Percentiles rank a stretch among this genome's conserved stretches.
Evolutionary conservation across 2,797 vertebrate species (phyloP).

Genomic region (Tadarida brasiliensis): DNA sequence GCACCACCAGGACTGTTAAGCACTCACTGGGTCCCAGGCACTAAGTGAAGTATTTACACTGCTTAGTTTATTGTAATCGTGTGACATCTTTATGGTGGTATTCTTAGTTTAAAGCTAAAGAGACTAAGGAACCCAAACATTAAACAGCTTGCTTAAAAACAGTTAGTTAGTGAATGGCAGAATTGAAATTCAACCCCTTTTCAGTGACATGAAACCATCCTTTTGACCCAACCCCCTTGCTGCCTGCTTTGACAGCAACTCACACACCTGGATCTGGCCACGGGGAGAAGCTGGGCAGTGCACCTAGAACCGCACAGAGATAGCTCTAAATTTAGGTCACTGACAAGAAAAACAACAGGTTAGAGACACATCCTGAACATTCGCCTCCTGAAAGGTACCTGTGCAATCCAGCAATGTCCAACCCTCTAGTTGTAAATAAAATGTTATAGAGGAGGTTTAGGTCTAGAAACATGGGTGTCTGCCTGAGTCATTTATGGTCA

Average conservation of each 20-base stretch:
- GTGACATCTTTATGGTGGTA: not conserved
- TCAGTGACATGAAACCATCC: not conserved
- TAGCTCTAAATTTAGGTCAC: not conserved
- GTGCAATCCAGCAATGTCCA: not conserved
- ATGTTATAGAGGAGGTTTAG: not conserved
- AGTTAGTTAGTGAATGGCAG: not conserved
- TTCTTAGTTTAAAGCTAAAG: not conserved
- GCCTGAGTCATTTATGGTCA: not conserved
- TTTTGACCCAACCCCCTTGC: not conserved
- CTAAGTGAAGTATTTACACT: not conserved
- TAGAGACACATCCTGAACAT: not conserved
- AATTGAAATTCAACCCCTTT: not conserved
- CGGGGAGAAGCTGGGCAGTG: not conserved
- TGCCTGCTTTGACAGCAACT: not conserved
- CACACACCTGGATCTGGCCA: no score
- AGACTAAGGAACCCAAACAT: not conserved
- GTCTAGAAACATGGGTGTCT: not conserved
- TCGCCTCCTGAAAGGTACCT: not conserved
- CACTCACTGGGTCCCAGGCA: not conserved
- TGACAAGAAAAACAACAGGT: not conserved
- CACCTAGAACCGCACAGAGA: not conserved
- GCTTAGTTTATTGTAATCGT: not conserved
- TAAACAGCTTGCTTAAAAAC: constrained; percentile 29
- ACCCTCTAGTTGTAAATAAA: not conserved
- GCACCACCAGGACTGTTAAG: not conserved